Evolutionary conservation across 2,888 invertebrate genomes (phyloP).

Genomic region (Lamproptera curius): DNA sequence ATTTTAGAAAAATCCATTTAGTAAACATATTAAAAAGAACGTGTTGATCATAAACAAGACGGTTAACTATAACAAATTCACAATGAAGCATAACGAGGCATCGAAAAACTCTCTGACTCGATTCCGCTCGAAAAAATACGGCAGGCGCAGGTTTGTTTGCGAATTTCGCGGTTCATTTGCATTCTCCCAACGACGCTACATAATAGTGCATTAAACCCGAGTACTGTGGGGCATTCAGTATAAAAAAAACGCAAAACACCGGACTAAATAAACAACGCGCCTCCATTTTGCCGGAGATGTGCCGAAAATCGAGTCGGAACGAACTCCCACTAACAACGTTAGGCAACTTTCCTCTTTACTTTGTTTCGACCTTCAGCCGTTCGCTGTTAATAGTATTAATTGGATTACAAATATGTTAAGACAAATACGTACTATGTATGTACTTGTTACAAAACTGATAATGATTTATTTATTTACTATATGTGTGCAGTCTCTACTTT

Average conservation of each 20-base stretch:
- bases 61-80: too few relatives aligned
- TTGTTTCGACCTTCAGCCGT: constrained; percentile 5
- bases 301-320: constrained; percentile 28
- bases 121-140: constrained; percentile 4
- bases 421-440: too few relatives aligned
- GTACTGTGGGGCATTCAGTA: not conserved
- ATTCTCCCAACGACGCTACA: constrained; percentile 10
- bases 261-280: constrained; percentile 28
- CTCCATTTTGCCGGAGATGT: constrained; percentile 26
- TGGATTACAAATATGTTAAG: too few relatives aligned
- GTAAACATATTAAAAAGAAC: too few relatives aligned
- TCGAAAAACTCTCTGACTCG: constrained; percentile 1
- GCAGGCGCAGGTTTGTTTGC: constrained; percentile 6
- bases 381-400: too few relatives aligned
- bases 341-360: constrained; percentile 21
- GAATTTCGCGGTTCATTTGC: constrained; percentile 17
- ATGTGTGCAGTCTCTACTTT: too few relatives aligned
- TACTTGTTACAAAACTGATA: too few relatives aligned
- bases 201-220: constrained; percentile 20
- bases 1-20: too few relatives aligned
- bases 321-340: constrained; percentile 25
- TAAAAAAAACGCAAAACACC: constrained; percentile 23
- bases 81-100: not conserved
- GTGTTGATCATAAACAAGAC: too few relatives aligned
- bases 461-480: too few relatives aligned